Evolutionary conservation across 2,888 invertebrate genomes (phyloP).

Genomic region (Ellobium chinense): DNA sequence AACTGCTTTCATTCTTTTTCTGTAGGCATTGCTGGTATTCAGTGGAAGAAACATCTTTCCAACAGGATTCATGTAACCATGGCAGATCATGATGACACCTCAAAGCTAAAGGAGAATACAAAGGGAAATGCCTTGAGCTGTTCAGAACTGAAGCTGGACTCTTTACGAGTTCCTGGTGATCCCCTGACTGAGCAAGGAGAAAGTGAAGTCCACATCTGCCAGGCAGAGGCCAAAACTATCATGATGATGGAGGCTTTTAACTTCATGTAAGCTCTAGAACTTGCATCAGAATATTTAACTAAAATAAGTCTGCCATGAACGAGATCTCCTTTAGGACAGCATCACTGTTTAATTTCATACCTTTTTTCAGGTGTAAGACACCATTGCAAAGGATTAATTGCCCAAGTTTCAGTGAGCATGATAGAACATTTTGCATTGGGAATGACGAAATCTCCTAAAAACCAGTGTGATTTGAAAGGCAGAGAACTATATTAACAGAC

Average conservation of each 20-base stretch:
- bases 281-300: no score
- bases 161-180: slow-evolving; percentile 54
- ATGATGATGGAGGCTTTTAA: slow-evolving; percentile 67
- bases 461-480: no score
- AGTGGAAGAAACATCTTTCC: slow-evolving; percentile 65
- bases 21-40: slow-evolving; percentile 64
- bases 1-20: neutral
- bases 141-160: slow-evolving; percentile 50
- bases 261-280: slow-evolving; percentile 69
- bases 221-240: slow-evolving; percentile 58
- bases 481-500: no score
- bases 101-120: slow-evolving; percentile 52
- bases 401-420: no score
- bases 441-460: no score
- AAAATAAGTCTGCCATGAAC: no score
- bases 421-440: no score
- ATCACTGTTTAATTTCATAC: slow-evolving; percentile 2
- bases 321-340: neutral
- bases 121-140: slow-evolving; percentile 51
- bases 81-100: slow-evolving; percentile 51
- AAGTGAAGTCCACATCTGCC: slow-evolving; percentile 57
- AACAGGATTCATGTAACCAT: slow-evolving; percentile 60
- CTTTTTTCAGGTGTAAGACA: no score
- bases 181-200: slow-evolving; percentile 49
- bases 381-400: no score